Percentiles rank a stretch among this genome's conserved stretches.
These are phyloP conservation scores for Limanda limanda DNA, from an alignment of 2,113 vertebrate species.

Conservation along the genomic window DNA sequence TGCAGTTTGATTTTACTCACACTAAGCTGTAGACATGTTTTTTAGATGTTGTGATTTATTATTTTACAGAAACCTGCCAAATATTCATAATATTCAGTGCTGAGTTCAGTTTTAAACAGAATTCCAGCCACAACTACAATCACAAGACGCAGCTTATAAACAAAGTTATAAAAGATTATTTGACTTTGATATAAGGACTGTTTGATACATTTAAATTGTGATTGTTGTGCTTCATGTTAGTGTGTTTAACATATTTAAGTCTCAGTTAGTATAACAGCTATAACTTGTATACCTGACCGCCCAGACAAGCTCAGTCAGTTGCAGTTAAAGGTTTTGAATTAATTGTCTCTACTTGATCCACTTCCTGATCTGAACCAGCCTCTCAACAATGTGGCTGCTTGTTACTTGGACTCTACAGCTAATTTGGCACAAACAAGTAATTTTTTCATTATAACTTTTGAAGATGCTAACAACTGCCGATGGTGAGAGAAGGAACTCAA, in stretches of 20 bases:
- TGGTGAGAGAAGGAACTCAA: slow-evolving; percentile 6
- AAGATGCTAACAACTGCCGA: slow-evolving; percentile 83
- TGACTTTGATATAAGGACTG: background rate
- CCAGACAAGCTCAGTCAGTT: slow-evolving; percentile 1
- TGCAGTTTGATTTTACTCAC: no score
- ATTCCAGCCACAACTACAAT: slow-evolving; percentile 4
- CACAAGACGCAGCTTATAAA: slow-evolving; percentile 17
- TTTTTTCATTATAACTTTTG: slow-evolving; percentile 85
- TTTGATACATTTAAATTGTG: background rate
- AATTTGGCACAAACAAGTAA: slow-evolving; percentile 75
- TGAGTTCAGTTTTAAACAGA: slow-evolving; percentile 8
- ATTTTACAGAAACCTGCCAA: background rate
- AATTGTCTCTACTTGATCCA: slow-evolving; percentile 27
- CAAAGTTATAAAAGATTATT: background rate
- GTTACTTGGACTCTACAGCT: slow-evolving; percentile 79
- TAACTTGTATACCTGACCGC: background rate
- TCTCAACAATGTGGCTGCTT: slow-evolving; percentile 37
- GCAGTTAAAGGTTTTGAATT: slow-evolving; percentile 45
- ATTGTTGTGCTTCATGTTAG: background rate
- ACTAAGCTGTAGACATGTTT: no score
- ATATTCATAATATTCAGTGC: background rate
- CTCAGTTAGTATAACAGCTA: background rate
- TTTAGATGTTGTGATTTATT: background rate
- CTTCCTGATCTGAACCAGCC: background rate
- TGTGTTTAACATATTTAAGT: background rate